These are phyloP conservation scores for Drosophila grimshawi DNA, from an alignment of 1,140 invertebrate genomes.

Conservation along the genomic window DNA sequence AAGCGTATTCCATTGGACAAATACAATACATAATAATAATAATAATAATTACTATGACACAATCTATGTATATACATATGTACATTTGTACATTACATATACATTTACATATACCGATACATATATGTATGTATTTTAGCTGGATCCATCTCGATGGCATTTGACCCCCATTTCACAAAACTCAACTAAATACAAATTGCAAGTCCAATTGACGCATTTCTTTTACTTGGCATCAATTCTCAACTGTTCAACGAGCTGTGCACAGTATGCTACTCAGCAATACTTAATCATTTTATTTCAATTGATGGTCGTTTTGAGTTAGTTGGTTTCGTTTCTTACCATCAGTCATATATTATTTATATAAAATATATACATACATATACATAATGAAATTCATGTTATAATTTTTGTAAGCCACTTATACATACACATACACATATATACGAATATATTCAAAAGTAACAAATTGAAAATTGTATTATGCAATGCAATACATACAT, in stretches of 20 bases:
- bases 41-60: too few relatives aligned
- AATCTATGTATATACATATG: too few relatives aligned
- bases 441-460: slow-evolving; percentile 16
- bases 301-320: neutral
- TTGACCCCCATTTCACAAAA: neutral
- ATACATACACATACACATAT: neutral
- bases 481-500: slow-evolving; percentile 37
- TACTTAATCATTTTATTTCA: slow-evolving; percentile 1
- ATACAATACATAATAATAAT: too few relatives aligned
- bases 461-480: slow-evolving; percentile 25
- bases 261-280: slow-evolving; percentile 15
- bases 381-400: neutral
- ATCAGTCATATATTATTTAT: neutral
- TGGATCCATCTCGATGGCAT: slow-evolving; percentile 9
- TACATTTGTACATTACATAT: too few relatives aligned
- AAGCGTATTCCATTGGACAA: too few relatives aligned
- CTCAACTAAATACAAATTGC: neutral
- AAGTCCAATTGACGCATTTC: neutral
- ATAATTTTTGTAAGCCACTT: neutral
- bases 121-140: neutral
- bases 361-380: neutral
- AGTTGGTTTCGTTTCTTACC: neutral
- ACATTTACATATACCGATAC: too few relatives aligned
- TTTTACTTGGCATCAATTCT: neutral
- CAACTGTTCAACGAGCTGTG: slow-evolving; percentile 8